Base-by-base conservation (phyloP, 2,888 invertebrate species). In the Candidula unifasciata region DNA sequence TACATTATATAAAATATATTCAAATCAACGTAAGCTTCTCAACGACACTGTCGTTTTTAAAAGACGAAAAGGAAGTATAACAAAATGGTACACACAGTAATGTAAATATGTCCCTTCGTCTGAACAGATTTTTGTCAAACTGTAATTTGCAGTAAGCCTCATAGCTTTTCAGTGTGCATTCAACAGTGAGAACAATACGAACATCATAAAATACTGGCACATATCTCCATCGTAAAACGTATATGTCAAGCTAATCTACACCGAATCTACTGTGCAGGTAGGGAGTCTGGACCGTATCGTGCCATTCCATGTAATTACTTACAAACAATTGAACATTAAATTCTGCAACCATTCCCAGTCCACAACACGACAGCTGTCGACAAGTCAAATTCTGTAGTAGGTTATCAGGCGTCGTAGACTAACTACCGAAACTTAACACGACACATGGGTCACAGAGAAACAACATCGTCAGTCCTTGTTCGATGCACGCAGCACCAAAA, bases 401-500 rank as follows among this genome's bases (percentile, higher is more conserved):
- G 71, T 37, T 73, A 27, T 74, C 8, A 52, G n/a, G 16, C 27
- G 13, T 35, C 52, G 44, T 52, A 74, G 52, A 52, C 73, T 37
- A 74, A 52, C 27, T 3, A 27, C 52, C 5, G 18, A 37, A 5
- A n/a, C 35, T 24, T 37, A 3, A 21, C n/a, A 24, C 10, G 44
- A 44, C 74, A 74, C 52, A 54, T 44, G 18, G 54, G 74, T 54
- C 74, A 74, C 27, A 60, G n/a, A 74, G 30, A 24, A 27, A 74
- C 54, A 74, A 30, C 30, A 30, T 74, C 73, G 73, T 74, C 73
- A 52, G 73, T 74, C 73, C 44, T 44, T 27, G 60, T 60, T 21
- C n/a, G 73, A 44, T 44, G n/a, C 27, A 71, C 35, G 73, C 52
- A 74, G 73, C 52, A 52, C 73, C 73, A 74, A 52, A 74, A 74